phyloP scores from a whole-genome alignment of 2,888 invertebrate genomes.

The Octodonta nipae region DNA sequence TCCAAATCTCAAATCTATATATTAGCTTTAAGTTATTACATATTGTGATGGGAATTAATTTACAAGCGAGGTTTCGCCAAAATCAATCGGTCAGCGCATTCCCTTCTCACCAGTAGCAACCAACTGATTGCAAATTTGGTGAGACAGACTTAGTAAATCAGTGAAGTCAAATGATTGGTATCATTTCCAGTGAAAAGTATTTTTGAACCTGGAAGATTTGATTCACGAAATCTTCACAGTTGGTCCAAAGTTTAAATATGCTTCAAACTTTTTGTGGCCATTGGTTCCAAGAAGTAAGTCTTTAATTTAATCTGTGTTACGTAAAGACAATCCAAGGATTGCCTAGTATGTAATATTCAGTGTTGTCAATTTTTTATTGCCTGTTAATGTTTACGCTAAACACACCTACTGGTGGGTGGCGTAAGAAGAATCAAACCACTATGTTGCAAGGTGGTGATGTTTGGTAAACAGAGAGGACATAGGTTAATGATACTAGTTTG shows the following conservation, averaged over 20 bases:
- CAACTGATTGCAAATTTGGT: constrained; percentile 83
- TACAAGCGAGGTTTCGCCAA: constrained; percentile 98
- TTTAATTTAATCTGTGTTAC: no score
- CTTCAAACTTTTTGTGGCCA: constrained; percentile 98
- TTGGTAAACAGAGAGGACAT: constrained; percentile 97
- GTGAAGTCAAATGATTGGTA: no score
- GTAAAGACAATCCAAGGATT: no score
- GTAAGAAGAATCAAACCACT: constrained; percentile 99
- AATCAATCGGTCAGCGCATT: constrained; percentile 72
- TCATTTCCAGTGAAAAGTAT: no score
- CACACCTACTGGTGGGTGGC: constrained; percentile 98
- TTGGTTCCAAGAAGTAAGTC: no score
- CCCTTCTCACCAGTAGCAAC: constrained; percentile 85
- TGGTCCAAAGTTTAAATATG: constrained; percentile 72
- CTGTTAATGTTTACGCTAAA: constrained; percentile 66
- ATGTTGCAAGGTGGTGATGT: constrained; percentile 98
- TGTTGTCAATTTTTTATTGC: no score
- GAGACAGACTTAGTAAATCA: constrained; percentile 66
- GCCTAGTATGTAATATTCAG: no score
- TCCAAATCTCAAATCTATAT: constrained; percentile 92
- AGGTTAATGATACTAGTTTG: no score
- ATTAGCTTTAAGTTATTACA: no score
- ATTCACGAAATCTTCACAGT: constrained; percentile 91
- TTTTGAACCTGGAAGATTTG: constrained; percentile 96
- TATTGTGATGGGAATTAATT: constrained; percentile 84